phyloP scores from a whole-genome alignment of 1,140 invertebrate genomes.

The Caenorhabditis remanei region DNA sequence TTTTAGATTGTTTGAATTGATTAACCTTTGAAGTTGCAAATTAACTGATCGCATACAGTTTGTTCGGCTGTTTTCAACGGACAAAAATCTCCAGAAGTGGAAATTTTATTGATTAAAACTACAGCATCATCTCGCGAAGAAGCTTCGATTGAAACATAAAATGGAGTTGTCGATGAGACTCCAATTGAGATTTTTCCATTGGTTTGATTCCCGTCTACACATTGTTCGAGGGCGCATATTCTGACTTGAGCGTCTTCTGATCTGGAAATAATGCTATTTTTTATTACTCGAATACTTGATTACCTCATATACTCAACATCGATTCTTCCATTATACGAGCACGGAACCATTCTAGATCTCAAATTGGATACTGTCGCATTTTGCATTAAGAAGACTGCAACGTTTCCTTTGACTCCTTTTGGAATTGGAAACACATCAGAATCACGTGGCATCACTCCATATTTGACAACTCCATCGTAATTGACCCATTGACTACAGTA shows the following conservation, averaged over 20 bases:
- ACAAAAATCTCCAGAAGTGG: conserved; percentile 54
- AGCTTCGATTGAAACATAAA: conserved; percentile 59
- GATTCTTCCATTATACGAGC: conserved; percentile 49
- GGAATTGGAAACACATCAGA: conserved; percentile 60
- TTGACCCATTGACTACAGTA: conserved; percentile 68
- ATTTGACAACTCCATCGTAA: conserved; percentile 64
- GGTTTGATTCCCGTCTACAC: conserved; percentile 56
- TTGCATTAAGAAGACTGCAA: conserved; percentile 51
- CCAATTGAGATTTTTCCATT: conserved; percentile 50
- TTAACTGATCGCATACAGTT: conserved; percentile 58
- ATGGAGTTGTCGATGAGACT: conserved; percentile 44
- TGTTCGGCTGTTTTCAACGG: conserved; percentile 59
- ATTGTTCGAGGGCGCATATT: conserved; percentile 61
- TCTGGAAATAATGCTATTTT: not conserved
- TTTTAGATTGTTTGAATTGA: not conserved
- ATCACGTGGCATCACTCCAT: conserved; percentile 64
- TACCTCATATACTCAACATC: conserved; percentile 53
- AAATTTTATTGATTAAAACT: conserved; percentile 53
- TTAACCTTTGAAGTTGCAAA: conserved; percentile 56
- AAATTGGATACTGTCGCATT: conserved; percentile 10
- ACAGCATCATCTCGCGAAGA: conserved; percentile 42
- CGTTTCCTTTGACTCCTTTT: conserved; percentile 60
- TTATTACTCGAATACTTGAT: not conserved
- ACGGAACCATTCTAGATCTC: conserved; percentile 62
- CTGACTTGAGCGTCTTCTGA: conserved; percentile 59